Percentiles rank a stretch among this genome's conserved stretches.
These are phyloP conservation scores for Matsumyia berberina DNA, from an alignment of 2,888 invertebrate species.

Conservation along the genomic window DNA sequence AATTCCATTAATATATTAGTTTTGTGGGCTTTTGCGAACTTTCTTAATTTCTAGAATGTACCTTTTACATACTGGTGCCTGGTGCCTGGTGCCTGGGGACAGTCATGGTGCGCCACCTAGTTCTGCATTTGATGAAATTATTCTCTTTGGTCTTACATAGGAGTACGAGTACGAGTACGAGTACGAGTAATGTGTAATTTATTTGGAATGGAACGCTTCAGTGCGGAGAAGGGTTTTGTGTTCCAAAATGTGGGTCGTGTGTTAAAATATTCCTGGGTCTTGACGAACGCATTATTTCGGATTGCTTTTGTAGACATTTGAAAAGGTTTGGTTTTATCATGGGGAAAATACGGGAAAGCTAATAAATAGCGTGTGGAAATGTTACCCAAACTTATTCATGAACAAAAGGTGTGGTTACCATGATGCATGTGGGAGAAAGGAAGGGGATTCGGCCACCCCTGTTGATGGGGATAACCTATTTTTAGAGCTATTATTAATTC, in stretches of 20 bases:
- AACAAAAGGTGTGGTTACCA: not conserved
- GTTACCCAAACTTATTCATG: not conserved
- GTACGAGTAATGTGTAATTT: slow-evolving; percentile 34
- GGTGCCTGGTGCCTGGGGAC: slow-evolving; percentile 44
- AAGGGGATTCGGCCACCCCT: not conserved
- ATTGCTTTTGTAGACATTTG: not conserved
- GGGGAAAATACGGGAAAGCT: not conserved
- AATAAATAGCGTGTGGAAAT: not conserved
- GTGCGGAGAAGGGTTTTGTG: slow-evolving; percentile 22
- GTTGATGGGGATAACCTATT: not conserved
- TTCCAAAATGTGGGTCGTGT: slow-evolving; percentile 38
- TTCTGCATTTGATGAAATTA: slow-evolving; percentile 4
- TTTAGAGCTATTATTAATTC: too few species aligned
- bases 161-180: too few species aligned
- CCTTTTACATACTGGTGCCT: not conserved
- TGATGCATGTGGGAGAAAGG: not conserved
- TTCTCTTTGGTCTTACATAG: not conserved
- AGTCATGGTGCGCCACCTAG: slow-evolving; percentile 11
- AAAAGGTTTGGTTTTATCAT: not conserved
- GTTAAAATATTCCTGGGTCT: not conserved
- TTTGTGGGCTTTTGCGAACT: slow-evolving; percentile 24
- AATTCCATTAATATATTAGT: slow-evolving; percentile 54
- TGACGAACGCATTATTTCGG: not conserved
- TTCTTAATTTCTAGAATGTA: slow-evolving; percentile 40
- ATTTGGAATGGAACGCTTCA: slow-evolving; percentile 41